Evolutionary conservation across 2,888 invertebrate genomes (phyloP).

Genomic region (Seira ritae): DNA sequence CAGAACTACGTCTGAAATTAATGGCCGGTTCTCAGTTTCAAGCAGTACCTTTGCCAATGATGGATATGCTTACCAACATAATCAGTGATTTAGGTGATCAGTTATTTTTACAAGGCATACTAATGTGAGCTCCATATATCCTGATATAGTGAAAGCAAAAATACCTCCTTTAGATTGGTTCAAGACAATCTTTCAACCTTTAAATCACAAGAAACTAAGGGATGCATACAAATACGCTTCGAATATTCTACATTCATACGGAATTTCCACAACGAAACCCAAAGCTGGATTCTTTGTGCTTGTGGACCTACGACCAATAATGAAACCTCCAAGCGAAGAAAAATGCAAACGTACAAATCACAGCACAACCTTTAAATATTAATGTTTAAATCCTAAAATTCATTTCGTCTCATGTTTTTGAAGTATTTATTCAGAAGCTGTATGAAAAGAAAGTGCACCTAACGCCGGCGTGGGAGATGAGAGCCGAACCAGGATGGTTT

Average conservation of each 20-base stretch:
- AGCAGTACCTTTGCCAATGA: conserved; percentile 59
- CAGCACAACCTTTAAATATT: neutral
- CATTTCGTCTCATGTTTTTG: neutral
- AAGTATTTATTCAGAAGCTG: conserved; percentile 52
- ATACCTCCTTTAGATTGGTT: conserved; percentile 64
- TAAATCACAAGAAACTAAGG: conserved; percentile 57
- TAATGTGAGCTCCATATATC: neutral
- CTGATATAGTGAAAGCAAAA: neutral
- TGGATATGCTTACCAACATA: conserved; percentile 55
- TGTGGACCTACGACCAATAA: conserved; percentile 32
- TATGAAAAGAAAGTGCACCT: conserved; percentile 59
- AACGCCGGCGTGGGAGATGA: conserved; percentile 67
- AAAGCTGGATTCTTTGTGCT: conserved; percentile 68
- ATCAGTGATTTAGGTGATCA: conserved; percentile 56
- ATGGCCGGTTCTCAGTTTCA: conserved; percentile 52
- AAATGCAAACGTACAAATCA: conserved; percentile 33
- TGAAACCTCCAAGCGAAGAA: conserved; percentile 29
- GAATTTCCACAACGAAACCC: conserved; percentile 55
- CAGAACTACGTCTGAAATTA: conserved; percentile 40
- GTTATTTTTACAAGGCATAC: conserved; percentile 18
- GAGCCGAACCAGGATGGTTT: conserved; percentile 62
- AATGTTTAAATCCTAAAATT: neutral
- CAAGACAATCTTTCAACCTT: conserved; percentile 51
- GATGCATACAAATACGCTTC: conserved; percentile 46
- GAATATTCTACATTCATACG: conserved; percentile 34